Base-by-base conservation (phyloP, 2,888 invertebrate species). In the Tubiluchus corallicola region DNA sequence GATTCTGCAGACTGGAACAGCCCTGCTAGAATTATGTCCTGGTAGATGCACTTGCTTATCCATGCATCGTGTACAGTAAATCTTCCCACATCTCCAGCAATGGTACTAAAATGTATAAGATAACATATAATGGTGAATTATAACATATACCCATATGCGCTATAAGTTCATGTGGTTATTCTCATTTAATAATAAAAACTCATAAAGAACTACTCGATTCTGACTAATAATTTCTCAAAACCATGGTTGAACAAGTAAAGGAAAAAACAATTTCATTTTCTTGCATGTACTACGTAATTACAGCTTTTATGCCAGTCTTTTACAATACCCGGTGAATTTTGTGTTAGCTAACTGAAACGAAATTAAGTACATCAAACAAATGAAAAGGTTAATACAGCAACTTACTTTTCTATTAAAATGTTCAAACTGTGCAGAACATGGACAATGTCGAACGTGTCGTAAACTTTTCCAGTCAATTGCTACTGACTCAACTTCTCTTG, bases 81-180 rank as follows among this genome's bases (percentile, higher is more conserved):
- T 58, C 17, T 58, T 52, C 47, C 64, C 64, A 50, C 64, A 64
- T 46, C 55, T 55, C 60, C 62, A 62, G 52, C 64, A 64, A 51
- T 63, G 63, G 52, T 60, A 58, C 62, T 64, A 56, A 29, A 57
- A 56, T 17, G 19, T 37, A 38, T 45, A 45, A n/a, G n/a, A n/a
- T n/a, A n/a, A n/a, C n/a, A n/a, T n/a, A n/a, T n/a, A n/a, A n/a
- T n/a, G n/a, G n/a, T 41, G 15, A n/a, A n/a, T n/a, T n/a, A n/a
- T n/a, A n/a, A n/a, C n/a, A n/a, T n/a, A n/a, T n/a, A n/a, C n/a
- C n/a, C n/a, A n/a, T n/a, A n/a, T n/a, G n/a, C n/a, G n/a, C n/a
- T n/a, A n/a, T n/a, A n/a, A n/a, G n/a, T 40, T 18, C 1, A 16
- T n/a, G 16, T 21, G 21, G 18, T 21, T 21, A 21, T 42, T 20